Percentiles rank a stretch among this genome's conserved stretches.
Evolutionary conservation across 2,113 vertebrate species (phyloP).

Genomic region (Calidris pugnax): DNA sequence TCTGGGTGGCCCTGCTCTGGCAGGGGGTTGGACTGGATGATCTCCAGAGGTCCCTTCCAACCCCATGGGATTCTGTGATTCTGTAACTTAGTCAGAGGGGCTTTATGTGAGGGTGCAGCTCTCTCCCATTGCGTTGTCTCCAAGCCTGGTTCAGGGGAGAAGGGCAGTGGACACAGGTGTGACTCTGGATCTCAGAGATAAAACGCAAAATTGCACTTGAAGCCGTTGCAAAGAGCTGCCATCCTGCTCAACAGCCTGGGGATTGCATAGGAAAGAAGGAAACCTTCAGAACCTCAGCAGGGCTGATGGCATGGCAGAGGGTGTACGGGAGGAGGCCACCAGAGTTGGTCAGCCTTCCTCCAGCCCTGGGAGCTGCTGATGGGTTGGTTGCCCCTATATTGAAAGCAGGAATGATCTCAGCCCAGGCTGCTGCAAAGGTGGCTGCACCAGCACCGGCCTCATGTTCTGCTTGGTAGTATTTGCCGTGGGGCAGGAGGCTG

Average conservation of each 20-base stretch:
- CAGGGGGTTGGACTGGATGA: too few species aligned
- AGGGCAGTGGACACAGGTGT: accelerated
- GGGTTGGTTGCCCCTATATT: neutral
- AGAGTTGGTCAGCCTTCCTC: neutral
- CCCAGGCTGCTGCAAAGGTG: neutral
- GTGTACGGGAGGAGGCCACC: neutral
- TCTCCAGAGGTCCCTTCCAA: too few species aligned
- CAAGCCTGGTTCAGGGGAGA: neutral
- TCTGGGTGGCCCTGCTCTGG: too few species aligned
- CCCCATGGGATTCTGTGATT: too few species aligned
- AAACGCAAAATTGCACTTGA: neutral
- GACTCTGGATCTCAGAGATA: neutral
- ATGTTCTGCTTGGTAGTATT: neutral
- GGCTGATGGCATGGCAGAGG: neutral
- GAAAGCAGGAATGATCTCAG: neutral
- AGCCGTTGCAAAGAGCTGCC: neutral
- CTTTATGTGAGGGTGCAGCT: neutral
- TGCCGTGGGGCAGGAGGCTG: accelerated
- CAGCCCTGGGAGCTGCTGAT: neutral
- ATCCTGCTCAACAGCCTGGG: neutral
- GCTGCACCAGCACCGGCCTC: neutral
- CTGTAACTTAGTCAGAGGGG: neutral
- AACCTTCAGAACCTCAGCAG: neutral
- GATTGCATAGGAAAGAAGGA: neutral
- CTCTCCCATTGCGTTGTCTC: neutral